Base-by-base conservation (phyloP, 2,797 vertebrate species). In the Pelodytes ibericus region DNA sequence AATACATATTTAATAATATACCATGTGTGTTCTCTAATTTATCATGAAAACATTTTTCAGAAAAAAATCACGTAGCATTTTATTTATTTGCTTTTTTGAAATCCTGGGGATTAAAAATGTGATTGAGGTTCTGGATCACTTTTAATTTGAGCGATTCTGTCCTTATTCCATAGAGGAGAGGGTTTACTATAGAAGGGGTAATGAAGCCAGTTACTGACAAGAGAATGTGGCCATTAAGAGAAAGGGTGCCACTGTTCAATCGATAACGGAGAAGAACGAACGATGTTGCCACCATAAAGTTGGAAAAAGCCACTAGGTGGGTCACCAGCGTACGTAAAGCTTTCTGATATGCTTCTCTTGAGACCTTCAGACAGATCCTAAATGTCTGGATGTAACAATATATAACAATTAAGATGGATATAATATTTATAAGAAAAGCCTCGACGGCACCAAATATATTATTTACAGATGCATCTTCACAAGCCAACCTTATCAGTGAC, bases 331-430 rank as follows among this genome's bases (percentile, higher is more conserved):
- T 76, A 8, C 47, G 66, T 20, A 70, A 13, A 13, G 66, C 66
- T 51, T 76, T 76, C 24, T 63, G 58, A 57, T 47, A 31, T 8
- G 74, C 65, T 8, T 76, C 59, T 36, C 57, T 70, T n/a, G 74
- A 70, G 39, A 70, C 56, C 31, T 27, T 63, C n/a, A 76, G 24
- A 26, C 74, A 76, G 29, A 63, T 70, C 2, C 33, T 16, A 24
- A 70, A 70, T 29, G 66, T 76, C 24, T 49, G 41, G 20, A 70
- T 29, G n/a, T 76, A 76, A 11, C 24, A 76, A 62, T 76, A 76
- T 20, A 62, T 31, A 11, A 76, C 30, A 0, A 76, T 22, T 7
- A 57, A 26, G 4, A 76, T 8, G 4, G 58, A 39, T 1, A 53
- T 36, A 36, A 70, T 22, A 18, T 68, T 57, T 16, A 62, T 30